phyloP scores from a whole-genome alignment of 2,888 invertebrate species.

The Lamellibrachia columna region DNA sequence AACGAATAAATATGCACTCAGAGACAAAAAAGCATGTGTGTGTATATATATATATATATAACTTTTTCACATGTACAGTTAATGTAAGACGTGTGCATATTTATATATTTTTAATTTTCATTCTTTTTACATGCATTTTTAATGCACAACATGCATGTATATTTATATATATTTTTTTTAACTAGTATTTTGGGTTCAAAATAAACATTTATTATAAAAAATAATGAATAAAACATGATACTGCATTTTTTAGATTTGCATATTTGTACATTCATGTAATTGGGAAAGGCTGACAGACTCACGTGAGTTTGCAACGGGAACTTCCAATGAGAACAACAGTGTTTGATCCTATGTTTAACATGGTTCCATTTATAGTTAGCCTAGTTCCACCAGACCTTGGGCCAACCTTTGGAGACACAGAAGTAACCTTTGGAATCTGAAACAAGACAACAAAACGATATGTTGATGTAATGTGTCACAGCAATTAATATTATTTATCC shows the following conservation, averaged over 20 bases:
- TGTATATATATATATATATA: no score
- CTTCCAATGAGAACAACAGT: constrained; percentile 26
- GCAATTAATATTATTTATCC: neutral
- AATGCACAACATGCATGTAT: no score
- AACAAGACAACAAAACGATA: neutral
- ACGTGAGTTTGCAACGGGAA: neutral
- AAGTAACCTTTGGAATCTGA: constrained; percentile 75
- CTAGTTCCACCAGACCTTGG: constrained; percentile 97
- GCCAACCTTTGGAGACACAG: constrained; percentile 74
- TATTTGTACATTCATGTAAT: neutral
- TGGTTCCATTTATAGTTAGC: constrained; percentile 88
- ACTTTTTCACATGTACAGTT: no score
- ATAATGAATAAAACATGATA: neutral
- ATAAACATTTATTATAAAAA: neutral
- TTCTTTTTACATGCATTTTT: no score
- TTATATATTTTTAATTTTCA: no score
- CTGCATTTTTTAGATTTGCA: neutral
- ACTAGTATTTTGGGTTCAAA: neutral
- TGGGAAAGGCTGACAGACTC: neutral
- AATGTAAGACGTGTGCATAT: no score
- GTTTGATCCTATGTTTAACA: constrained; percentile 88
- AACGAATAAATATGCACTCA: no score
- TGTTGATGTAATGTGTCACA: neutral
- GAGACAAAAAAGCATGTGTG: no score
- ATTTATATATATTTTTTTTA: no score